A percentile compares a stretch with the other conserved stretches of the same genome.
phyloP scores from a whole-genome alignment of 2,113 vertebrate species.

The Bombycilla garrulus region DNA sequence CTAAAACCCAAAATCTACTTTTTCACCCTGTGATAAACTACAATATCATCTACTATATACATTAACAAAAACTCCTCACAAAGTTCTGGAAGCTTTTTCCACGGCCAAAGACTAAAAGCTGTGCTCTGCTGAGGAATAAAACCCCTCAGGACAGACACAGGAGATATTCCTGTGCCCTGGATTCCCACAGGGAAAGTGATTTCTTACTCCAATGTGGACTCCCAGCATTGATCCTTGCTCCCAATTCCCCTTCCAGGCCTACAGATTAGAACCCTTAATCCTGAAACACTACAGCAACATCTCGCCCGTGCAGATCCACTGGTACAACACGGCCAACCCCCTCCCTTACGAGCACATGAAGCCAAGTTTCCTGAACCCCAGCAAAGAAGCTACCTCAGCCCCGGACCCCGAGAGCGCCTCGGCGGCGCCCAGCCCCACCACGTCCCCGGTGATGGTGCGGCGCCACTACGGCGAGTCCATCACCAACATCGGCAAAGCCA shows the following conservation, averaged over 20 bases:
- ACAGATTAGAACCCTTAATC: constrained; percentile 94
- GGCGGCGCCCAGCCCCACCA: constrained; percentile 86
- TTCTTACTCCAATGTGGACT: not conserved
- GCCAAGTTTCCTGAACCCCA: constrained; percentile 86
- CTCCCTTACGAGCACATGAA: constrained; percentile 88
- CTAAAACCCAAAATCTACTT: too few species aligned
- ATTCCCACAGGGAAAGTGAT: too few species aligned
- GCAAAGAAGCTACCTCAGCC: constrained; percentile 86
- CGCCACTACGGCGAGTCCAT: constrained; percentile 95
- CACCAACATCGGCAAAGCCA: constrained; percentile 95
- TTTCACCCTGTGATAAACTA: too few species aligned
- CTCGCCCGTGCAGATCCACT: constrained; percentile 94
- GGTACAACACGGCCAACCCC: constrained; percentile 90
- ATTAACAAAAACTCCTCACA: too few species aligned
- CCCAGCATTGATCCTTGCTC: not conserved
- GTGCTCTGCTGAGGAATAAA: too few species aligned
- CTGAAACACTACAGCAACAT: constrained; percentile 97
- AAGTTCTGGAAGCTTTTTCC: too few species aligned
- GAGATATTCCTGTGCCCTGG: too few species aligned
- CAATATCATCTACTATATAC: too few species aligned
- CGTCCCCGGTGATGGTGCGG: constrained; percentile 87
- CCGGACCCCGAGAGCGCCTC: constrained; percentile 85
- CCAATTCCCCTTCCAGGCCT: constrained; percentile 79
- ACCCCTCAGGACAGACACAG: too few species aligned
- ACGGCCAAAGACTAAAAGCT: too few species aligned